Conservation (phyloP, 1,140 invertebrate genomes). For the Drosophila azteca region DNA sequence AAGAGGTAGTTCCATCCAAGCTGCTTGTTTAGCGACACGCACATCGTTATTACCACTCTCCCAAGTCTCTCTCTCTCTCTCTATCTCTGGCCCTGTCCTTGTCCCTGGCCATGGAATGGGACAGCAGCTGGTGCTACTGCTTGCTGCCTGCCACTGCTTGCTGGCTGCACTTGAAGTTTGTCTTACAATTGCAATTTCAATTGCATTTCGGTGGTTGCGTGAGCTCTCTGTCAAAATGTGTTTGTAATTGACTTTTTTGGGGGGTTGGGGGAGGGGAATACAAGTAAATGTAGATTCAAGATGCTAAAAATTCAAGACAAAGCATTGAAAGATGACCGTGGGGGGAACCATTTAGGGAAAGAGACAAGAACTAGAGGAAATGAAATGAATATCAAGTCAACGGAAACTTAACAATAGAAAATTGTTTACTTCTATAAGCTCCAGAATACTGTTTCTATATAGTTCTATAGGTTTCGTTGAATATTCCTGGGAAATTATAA, state of each 20-base stretch:
- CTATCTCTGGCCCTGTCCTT: neutral
- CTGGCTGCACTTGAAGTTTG: slow-evolving; percentile 30
- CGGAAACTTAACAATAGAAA: too few relatives aligned
- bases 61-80: neutral
- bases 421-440: too few relatives aligned
- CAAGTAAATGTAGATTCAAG: too few relatives aligned
- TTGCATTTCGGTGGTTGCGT: slow-evolving; percentile 38
- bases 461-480: too few relatives aligned
- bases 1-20: slow-evolving; percentile 54
- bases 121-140: slow-evolving; percentile 16
- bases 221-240: slow-evolving; percentile 23
- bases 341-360: too few relatives aligned
- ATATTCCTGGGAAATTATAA: too few relatives aligned
- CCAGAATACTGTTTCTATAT: too few relatives aligned
- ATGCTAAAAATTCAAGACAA: too few relatives aligned
- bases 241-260: slow-evolving; percentile 40
- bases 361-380: too few relatives aligned
- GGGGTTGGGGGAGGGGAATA: neutral
- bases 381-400: too few relatives aligned
- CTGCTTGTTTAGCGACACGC: slow-evolving; percentile 52
- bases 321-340: too few relatives aligned
- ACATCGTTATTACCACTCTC: slow-evolving; percentile 34
- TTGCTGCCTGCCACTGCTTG: slow-evolving; percentile 1
- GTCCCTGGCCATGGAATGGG: neutral
- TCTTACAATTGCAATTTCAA: slow-evolving; percentile 29